phyloP scores from a whole-genome alignment of 2,888 invertebrate species.

The Diaperis boleti region DNA sequence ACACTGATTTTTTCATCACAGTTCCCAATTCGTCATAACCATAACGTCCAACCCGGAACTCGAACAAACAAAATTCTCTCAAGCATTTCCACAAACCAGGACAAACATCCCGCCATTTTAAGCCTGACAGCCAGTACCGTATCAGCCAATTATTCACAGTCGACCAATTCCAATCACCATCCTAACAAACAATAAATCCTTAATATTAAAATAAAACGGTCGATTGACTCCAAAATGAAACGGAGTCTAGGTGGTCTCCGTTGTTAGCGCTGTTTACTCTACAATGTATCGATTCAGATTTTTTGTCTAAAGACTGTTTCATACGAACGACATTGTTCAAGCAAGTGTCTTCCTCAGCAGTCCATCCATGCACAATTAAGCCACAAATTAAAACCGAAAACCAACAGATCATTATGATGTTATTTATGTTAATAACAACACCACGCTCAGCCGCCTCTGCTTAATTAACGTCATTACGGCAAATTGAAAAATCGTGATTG shows the following conservation, averaged over 20 bases:
- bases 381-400: slow-evolving; percentile 26
- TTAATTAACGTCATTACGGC: slow-evolving; percentile 31
- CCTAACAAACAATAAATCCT: slow-evolving; percentile 19
- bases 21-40: too few species aligned
- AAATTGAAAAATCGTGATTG: slow-evolving; percentile 35
- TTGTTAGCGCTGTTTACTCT: slow-evolving; percentile 9
- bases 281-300: too few species aligned
- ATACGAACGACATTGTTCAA: too few species aligned
- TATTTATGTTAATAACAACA: slow-evolving; percentile 26
- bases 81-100: too few species aligned
- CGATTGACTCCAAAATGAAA: slow-evolving; percentile 3
- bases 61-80: too few species aligned
- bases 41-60: too few species aligned
- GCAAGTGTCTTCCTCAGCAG: too few species aligned
- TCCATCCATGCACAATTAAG: background rate
- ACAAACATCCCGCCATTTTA: slow-evolving; percentile 45
- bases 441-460: slow-evolving; percentile 26
- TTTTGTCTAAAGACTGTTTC: too few species aligned
- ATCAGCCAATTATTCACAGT: slow-evolving; percentile 40
- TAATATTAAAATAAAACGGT: slow-evolving; percentile 26
- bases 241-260: slow-evolving; percentile 36
- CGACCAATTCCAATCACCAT: slow-evolving; percentile 28
- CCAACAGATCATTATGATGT: slow-evolving; percentile 34
- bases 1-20: too few species aligned
- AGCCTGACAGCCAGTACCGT: slow-evolving; percentile 40